phyloP scores from a whole-genome alignment of 2,113 vertebrate species.

The Macaca mulatta region DNA sequence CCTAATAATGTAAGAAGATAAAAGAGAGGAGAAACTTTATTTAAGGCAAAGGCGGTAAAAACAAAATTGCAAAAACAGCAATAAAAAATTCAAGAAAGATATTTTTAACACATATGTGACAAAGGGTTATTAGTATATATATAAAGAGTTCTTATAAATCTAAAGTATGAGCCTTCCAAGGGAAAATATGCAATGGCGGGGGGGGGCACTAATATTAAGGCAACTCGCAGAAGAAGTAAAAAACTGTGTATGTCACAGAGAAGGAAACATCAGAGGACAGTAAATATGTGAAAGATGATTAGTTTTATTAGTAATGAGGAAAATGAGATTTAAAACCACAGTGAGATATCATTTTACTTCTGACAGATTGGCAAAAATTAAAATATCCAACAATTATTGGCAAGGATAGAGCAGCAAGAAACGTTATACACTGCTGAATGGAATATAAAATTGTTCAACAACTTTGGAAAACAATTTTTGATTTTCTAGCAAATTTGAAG shows the following conservation, averaged over 20 bases:
- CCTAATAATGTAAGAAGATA: not conserved
- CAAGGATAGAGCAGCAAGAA: not conserved
- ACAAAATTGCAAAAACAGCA: not conserved
- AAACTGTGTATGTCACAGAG: not conserved
- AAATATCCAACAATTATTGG: not conserved
- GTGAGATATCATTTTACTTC: not conserved
- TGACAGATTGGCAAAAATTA: slow-evolving; percentile 38
- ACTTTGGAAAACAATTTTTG: not conserved
- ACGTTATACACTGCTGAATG: not conserved
- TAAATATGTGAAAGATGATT: not conserved
- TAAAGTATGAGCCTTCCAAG: not conserved
- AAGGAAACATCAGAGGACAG: not conserved
- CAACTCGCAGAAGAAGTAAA: not conserved
- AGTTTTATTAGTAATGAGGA: not conserved
- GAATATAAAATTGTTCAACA: not conserved
- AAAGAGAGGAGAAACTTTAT: not conserved
- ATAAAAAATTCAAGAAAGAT: slow-evolving; percentile 28
- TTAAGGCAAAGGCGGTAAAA: slow-evolving; percentile 29
- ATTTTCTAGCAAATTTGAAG: not conserved
- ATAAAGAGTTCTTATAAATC: not conserved
- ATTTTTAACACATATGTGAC: not conserved
- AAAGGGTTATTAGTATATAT: slow-evolving; percentile 5
- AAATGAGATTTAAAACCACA: not conserved
- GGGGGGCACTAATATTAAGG: not conserved
- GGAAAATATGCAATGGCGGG: not conserved